Evolutionary conservation across 2,797 vertebrate genomes (phyloP), one percentile per base, ranked within the genome.

Genomic region (Lithobates sylvaticus): DNA sequence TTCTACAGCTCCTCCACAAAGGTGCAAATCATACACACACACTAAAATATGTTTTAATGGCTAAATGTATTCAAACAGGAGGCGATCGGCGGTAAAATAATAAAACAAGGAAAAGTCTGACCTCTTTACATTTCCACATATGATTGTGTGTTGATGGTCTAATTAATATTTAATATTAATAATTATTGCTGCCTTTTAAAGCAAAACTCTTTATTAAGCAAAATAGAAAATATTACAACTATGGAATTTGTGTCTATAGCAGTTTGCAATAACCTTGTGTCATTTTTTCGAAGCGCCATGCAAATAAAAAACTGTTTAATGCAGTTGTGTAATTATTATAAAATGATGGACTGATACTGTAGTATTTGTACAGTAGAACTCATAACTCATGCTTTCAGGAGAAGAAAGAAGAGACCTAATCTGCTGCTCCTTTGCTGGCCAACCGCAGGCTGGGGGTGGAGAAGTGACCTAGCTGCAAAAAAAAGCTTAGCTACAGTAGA

Each of bases 1-100:
- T 18, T 64, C 15, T 34, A 42, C 23, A 68, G 68, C 82, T 69
- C 72, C 74, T 84, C 36, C 84, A 79, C 26, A 79, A 47, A 73
- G 68, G 67, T 42, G 47, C 44, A 64, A 83, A 32, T 61, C 54
- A 61, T 61, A 32, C 10, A 15, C 58, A 67, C 27, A 65, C 34
- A n/a, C n/a, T n/a, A 32, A 78, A 84, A 64, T 68, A 84, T 68
- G 42, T 36, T 71, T 23, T 72, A 39, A 72, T 61, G 68, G 44
- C 44, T 54, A 54, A 18, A 61, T 23, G 54, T 61, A 61, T 9
- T 23, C 18, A 23, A 23, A 61, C 54, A 7, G 54, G 18, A 61
- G 21, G 54, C 7, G 18, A 23, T 61, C 7, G 1, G 8, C 23
- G 15, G 15, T 21, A 54, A 54, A 16, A 54, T 16, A 54, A 21